A percentile compares a stretch with the other conserved stretches of the same genome.
These are phyloP conservation scores for Carduelis carduelis DNA, from an alignment of 2,797 vertebrate species.

Conservation along the genomic window DNA sequence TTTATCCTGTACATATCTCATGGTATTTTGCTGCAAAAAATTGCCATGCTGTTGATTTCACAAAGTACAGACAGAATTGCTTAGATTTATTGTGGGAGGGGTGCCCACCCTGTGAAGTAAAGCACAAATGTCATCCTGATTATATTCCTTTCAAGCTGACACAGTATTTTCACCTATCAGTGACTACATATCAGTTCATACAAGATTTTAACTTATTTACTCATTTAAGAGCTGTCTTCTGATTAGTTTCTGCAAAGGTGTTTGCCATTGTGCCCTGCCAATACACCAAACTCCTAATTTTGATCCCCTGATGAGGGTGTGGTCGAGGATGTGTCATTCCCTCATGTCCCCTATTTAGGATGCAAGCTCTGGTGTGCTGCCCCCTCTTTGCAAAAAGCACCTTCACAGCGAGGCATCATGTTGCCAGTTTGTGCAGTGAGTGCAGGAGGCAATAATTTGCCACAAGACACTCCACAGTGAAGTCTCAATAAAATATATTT, in stretches of 20 bases:
- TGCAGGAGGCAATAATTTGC: not conserved
- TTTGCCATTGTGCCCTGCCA: not conserved
- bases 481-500: not conserved
- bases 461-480: accelerated
- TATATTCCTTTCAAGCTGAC: not conserved
- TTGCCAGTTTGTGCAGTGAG: not conserved
- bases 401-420: not conserved
- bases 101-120: not conserved
- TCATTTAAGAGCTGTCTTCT: not conserved
- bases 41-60: not conserved
- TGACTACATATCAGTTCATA: not conserved
- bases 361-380: not conserved
- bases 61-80: not conserved
- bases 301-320: not conserved
- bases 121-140: not conserved
- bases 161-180: not conserved
- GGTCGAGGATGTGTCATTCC: not conserved
- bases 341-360: not conserved
- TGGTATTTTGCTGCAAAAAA: not conserved
- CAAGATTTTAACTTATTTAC: not conserved
- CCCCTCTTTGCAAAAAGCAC: not conserved
- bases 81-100: not conserved
- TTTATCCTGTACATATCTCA: not conserved
- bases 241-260: not conserved
- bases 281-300: not conserved